A percentile compares a stretch with the other conserved stretches of the same genome.
These are phyloP conservation scores for Gobius niger DNA, from an alignment of 2,113 vertebrate genomes.

Conservation along the genomic window DNA sequence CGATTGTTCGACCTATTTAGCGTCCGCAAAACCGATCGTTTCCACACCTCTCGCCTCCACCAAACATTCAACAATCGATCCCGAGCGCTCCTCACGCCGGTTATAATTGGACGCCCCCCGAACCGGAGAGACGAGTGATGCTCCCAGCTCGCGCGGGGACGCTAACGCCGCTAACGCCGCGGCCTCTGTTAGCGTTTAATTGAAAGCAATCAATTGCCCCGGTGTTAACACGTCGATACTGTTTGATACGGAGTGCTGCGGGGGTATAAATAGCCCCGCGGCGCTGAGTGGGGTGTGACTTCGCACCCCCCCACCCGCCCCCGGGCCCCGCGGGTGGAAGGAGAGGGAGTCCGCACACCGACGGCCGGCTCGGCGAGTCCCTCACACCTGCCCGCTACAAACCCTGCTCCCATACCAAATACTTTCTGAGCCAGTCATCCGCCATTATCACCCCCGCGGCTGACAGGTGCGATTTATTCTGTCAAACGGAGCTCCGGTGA, in stretches of 20 bases:
- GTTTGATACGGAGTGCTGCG: slow-evolving; percentile 40
- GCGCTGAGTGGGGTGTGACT: slow-evolving; percentile 49
- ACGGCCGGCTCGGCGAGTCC: background rate
- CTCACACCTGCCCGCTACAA: slow-evolving; percentile 58
- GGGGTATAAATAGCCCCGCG: slow-evolving; percentile 45
- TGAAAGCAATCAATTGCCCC: slow-evolving; percentile 59
- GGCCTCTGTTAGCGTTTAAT: slow-evolving; percentile 60
- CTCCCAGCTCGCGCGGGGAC: slow-evolving; percentile 28
- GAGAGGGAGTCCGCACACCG: background rate
- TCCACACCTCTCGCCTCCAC: slow-evolving; percentile 47
- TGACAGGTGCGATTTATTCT: slow-evolving; percentile 56
- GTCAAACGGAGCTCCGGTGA: slow-evolving; percentile 29
- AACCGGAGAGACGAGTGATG: slow-evolving; percentile 27
- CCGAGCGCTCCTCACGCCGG: slow-evolving; percentile 55
- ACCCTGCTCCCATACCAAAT: slow-evolving; percentile 57
- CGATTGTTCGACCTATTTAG: no score
- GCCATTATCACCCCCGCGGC: slow-evolving; percentile 16
- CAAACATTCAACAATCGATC: slow-evolving; percentile 65
- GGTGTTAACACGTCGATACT: slow-evolving; percentile 9
- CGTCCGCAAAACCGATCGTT: no score
- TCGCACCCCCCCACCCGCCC: slow-evolving; percentile 42
- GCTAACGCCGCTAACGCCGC: slow-evolving; percentile 38
- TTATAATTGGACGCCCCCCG: slow-evolving; percentile 62
- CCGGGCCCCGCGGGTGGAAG: slow-evolving; percentile 23
- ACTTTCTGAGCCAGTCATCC: slow-evolving; percentile 45